phyloP scores from a whole-genome alignment of 2,797 vertebrate species.

The Cyprinodon diabolis region DNA sequence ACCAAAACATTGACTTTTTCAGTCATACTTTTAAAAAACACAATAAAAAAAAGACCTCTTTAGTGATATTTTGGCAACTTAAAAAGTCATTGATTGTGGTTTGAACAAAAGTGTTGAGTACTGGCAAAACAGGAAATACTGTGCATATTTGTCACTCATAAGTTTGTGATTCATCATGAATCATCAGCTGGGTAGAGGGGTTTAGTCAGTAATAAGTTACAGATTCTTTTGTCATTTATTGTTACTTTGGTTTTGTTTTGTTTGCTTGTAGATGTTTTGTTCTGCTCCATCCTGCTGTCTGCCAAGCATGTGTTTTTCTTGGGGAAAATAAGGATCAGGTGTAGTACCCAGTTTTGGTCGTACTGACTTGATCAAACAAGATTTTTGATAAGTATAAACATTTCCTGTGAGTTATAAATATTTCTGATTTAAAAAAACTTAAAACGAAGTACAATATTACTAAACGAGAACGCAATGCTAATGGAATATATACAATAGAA shows the following conservation, averaged over 20 bases:
- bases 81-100: constrained; percentile 50
- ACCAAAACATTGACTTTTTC: not conserved
- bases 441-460: constrained; percentile 32
- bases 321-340: constrained; percentile 64
- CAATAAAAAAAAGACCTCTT: constrained; percentile 38
- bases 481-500: constrained; percentile 5
- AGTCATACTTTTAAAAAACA: constrained; percentile 16
- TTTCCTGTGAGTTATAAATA: constrained; percentile 44
- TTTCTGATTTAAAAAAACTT: constrained; percentile 32
- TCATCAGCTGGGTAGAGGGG: constrained; percentile 32
- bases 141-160: constrained; percentile 38
- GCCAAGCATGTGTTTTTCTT: constrained; percentile 54
- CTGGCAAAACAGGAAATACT: constrained; percentile 36
- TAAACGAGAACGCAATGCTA: constrained; percentile 23
- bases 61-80: constrained; percentile 34
- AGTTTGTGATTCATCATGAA: constrained; percentile 50
- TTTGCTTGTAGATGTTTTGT: constrained; percentile 51
- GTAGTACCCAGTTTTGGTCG: constrained; percentile 54
- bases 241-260: constrained; percentile 37
- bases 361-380: constrained; percentile 48
- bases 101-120: constrained; percentile 45
- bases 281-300: constrained; percentile 26
- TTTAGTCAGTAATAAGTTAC: constrained; percentile 53
- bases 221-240: constrained; percentile 56
- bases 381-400: constrained; percentile 37